These are phyloP conservation scores for Synergus umbraculus DNA, from an alignment of 2,888 invertebrate species.

Conservation along the genomic window DNA sequence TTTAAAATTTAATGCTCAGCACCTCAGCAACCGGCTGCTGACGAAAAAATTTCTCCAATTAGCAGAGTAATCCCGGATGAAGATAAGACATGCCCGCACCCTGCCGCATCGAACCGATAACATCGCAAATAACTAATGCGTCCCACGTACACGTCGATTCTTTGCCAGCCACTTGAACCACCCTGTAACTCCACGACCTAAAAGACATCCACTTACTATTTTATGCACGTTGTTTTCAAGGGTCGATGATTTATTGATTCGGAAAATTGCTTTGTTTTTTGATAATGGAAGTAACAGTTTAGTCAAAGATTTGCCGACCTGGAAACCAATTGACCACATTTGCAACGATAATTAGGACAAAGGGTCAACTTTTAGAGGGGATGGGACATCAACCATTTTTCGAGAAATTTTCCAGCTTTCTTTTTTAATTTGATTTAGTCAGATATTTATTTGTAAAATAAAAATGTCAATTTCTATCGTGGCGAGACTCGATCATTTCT, in stretches of 20 bases:
- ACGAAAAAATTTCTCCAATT: conserved; percentile 72
- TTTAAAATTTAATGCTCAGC: conserved; percentile 66
- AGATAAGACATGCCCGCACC: conserved; percentile 72
- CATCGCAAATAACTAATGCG: conserved; percentile 67
- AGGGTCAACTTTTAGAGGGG: too few species aligned
- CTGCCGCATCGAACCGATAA: conserved; percentile 60
- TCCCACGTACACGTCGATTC: conserved; percentile 56
- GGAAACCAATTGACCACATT: too few species aligned
- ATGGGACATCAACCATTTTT: too few species aligned
- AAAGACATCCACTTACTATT: conserved; percentile 13
- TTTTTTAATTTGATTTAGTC: not conserved
- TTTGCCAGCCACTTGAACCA: conserved; percentile 50
- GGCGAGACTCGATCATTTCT: conserved; percentile 68
- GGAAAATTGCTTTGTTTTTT: conserved; percentile 2
- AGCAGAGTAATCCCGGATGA: conserved; percentile 64
- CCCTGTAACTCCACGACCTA: conserved; percentile 44
- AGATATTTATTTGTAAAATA: conserved; percentile 39
- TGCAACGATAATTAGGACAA: too few species aligned
- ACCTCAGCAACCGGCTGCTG: conserved; percentile 51
- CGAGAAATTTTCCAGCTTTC: too few species aligned
- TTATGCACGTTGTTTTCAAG: not conserved
- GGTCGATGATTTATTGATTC: conserved; percentile 10
- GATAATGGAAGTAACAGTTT: not conserved
- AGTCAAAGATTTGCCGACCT: too few species aligned
- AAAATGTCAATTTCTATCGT: conserved; percentile 71